Evolutionary conservation across 2,113 vertebrate species (phyloP).

Genomic region (Mirounga angustirostris): DNA sequence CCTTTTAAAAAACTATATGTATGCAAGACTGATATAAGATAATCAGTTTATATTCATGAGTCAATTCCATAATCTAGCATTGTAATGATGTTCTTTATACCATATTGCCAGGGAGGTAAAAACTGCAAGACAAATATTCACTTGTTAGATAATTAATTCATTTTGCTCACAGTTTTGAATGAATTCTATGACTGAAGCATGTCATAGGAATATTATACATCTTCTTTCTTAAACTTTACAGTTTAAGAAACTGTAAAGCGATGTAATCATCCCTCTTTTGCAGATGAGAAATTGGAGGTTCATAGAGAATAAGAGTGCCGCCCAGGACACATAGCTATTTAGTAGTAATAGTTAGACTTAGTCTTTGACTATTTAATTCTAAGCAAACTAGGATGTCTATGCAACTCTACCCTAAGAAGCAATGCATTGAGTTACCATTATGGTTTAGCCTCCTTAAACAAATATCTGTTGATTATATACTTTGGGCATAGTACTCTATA

Average conservation of each 20-base stretch:
- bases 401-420: not conserved
- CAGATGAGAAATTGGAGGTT: not conserved
- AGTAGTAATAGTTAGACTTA: not conserved
- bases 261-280: not conserved
- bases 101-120: not conserved
- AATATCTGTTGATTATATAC: not conserved
- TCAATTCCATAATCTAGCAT: not conserved
- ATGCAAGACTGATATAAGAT: not conserved
- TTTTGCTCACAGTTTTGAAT: not conserved
- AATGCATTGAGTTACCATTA: not conserved
- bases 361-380: not conserved
- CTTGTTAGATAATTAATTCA: constrained; percentile 40
- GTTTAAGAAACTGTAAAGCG: too few species aligned
- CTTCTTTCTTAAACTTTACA: not conserved
- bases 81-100: not conserved
- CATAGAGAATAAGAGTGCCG: not conserved
- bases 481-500: not conserved
- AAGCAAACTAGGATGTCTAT: not conserved
- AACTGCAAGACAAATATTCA: not conserved
- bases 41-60: not conserved
- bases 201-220: not conserved
- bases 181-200: not conserved
- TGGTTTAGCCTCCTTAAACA: not conserved
- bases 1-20: not conserved
- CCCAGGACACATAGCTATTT: not conserved